phyloP scores from a whole-genome alignment of 1,140 invertebrate genomes.

The Rhysida immarginata region DNA sequence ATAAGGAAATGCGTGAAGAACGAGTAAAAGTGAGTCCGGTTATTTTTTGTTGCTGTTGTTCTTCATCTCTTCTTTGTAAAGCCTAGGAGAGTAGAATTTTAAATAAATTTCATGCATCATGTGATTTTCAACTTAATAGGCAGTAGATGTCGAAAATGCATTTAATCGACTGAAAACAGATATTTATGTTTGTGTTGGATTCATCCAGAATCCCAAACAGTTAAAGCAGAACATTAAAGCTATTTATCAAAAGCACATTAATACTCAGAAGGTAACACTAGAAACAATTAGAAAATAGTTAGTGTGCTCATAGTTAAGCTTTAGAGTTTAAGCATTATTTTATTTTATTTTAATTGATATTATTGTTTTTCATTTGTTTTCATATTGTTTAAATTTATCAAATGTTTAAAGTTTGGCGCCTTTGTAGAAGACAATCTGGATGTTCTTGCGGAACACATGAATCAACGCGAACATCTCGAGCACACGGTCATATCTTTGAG shows the following conservation, averaged over 20 bases:
- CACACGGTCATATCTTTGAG: conserved; percentile 46
- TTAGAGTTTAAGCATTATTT: too few relatives aligned
- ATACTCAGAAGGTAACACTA: neutral
- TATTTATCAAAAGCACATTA: conserved; percentile 13
- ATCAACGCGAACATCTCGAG: conserved; percentile 63
- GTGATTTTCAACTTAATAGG: neutral
- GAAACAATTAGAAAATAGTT: neutral
- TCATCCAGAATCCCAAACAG: conserved; percentile 55
- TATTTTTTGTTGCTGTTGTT: too few relatives aligned
- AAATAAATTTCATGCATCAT: too few relatives aligned
- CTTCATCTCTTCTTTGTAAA: too few relatives aligned
- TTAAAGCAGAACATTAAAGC: conserved; percentile 61
- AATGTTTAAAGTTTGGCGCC: neutral
- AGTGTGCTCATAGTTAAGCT: too few relatives aligned
- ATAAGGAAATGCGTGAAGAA: conserved; percentile 51
- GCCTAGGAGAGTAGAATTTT: too few relatives aligned
- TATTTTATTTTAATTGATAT: too few relatives aligned
- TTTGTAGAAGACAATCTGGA: conserved; percentile 34
- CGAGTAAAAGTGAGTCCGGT: conserved; percentile 30
- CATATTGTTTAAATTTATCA: too few relatives aligned
- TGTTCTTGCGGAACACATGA: conserved; percentile 55
- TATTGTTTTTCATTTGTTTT: too few relatives aligned
- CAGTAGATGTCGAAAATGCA: conserved; percentile 41
- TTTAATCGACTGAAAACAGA: conserved; percentile 60
- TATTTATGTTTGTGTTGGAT: conserved; percentile 52